Percentiles rank a stretch among this genome's conserved stretches.
Conservation (phyloP, 2,888 invertebrate species). For the Dusona sp. region DNA sequence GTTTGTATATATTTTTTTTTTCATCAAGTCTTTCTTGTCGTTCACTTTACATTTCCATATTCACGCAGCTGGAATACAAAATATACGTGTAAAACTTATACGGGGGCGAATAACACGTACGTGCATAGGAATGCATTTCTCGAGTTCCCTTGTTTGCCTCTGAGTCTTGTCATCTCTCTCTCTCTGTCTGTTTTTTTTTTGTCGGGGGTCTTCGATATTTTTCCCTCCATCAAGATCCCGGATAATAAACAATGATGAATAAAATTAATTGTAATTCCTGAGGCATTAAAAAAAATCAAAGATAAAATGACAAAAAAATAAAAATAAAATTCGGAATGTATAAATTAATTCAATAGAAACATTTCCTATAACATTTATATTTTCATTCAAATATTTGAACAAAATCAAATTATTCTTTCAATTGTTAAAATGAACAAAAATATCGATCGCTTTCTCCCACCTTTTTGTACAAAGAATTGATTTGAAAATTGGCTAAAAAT, state of each 20-base stretch:
- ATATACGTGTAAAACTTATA: conserved; percentile 59
- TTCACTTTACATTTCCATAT: conserved; percentile 67
- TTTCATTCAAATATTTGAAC: background rate
- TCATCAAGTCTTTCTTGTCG: conserved; percentile 37
- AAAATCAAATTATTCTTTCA: background rate
- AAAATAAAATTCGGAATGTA: background rate
- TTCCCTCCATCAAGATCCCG: background rate
- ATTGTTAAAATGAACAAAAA: background rate
- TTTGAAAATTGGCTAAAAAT: background rate
- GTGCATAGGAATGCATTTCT: conserved; percentile 61
- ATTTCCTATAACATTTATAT: background rate
- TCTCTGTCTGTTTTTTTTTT: background rate
- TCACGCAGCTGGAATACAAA: conserved; percentile 68
- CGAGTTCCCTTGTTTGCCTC: conserved; percentile 45
- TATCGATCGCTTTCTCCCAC: background rate
- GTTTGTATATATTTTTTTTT: conserved; percentile 20
- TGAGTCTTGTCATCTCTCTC: background rate
- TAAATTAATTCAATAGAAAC: background rate
- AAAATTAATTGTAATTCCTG: conserved; percentile 20
- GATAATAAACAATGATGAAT: conserved; percentile 28
- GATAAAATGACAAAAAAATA: conserved; percentile 1
- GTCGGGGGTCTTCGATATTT: background rate
- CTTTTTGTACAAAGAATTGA: background rate
- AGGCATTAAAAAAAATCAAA: background rate
- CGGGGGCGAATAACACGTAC: conserved; percentile 53